Evolutionary conservation across 2,888 invertebrate species (phyloP).

Genomic region (Allophyes oxyacanthae): DNA sequence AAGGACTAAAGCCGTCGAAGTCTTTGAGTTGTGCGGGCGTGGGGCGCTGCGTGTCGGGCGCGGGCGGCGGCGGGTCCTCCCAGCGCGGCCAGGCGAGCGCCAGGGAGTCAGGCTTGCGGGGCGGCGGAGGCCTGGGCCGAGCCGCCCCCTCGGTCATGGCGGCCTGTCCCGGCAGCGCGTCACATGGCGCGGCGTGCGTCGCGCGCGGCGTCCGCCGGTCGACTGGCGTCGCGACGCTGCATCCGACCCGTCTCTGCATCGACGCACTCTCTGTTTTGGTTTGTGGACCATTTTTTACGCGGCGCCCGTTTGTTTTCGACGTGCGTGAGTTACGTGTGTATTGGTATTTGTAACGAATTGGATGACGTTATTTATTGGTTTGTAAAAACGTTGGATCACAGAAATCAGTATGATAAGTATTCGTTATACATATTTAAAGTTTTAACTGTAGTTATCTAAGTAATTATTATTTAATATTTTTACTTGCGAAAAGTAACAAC

Average conservation of each 20-base stretch:
- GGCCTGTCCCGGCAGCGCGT: constrained; percentile 73
- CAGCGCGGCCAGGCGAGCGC: constrained; percentile 80
- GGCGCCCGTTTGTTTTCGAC: constrained; percentile 55
- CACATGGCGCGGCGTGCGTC: constrained; percentile 70
- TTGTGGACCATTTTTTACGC: constrained; percentile 55
- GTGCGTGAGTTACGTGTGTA: constrained; percentile 57
- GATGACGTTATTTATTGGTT: constrained; percentile 52
- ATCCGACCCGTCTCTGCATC: constrained; percentile 61
- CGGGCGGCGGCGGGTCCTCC: constrained; percentile 87
- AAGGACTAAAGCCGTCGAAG: constrained; percentile 87
- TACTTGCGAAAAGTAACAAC: too few species aligned
- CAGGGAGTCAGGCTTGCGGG: constrained; percentile 84
- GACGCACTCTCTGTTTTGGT: constrained; percentile 68
- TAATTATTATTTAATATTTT: too few species aligned
- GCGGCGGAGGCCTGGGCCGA: constrained; percentile 86
- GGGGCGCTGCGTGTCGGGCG: constrained; percentile 73
- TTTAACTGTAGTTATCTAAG: too few species aligned
- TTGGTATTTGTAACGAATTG: constrained; percentile 43
- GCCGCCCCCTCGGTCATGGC: constrained; percentile 86
- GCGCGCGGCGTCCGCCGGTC: constrained; percentile 77
- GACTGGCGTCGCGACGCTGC: constrained; percentile 70
- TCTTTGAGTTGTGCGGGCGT: constrained; percentile 68
- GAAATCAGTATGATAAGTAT: not conserved
- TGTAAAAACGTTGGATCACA: constrained; percentile 23
- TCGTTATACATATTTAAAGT: too few species aligned